These are phyloP conservation scores for Hippolais icterina DNA, from an alignment of 2,113 vertebrate genomes.

Conservation along the genomic window DNA sequence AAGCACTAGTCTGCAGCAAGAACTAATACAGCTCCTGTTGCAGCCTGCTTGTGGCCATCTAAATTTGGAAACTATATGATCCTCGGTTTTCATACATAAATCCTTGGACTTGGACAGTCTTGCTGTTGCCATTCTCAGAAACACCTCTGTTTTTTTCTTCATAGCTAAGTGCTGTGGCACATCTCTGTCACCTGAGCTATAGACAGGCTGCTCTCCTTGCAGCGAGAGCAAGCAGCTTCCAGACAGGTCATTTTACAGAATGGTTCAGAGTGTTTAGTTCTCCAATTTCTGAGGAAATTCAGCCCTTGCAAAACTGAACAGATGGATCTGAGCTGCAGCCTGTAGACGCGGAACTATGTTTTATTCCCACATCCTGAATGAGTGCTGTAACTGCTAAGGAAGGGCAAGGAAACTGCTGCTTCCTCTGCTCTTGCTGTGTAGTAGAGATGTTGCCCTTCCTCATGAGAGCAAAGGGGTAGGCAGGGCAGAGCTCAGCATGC, in stretches of 20 bases:
- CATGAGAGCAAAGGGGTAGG: not conserved
- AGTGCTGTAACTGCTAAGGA: not conserved
- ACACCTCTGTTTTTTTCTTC: not conserved
- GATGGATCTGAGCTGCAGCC: not conserved
- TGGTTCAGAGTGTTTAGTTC: not conserved
- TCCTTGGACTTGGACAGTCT: not conserved
- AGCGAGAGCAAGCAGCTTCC: not conserved
- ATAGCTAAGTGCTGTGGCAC: accelerated
- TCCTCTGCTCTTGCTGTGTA: not conserved
- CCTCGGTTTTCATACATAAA: not conserved
- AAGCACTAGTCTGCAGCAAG: not conserved
- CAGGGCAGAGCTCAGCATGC: not conserved
- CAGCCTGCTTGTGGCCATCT: not conserved
- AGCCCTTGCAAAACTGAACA: not conserved
- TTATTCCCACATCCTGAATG: slow-evolving; percentile 31
- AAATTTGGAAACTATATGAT: not conserved
- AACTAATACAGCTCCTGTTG: not conserved
- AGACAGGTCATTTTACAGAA: not conserved
- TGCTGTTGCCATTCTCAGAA: not conserved
- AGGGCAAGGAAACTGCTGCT: slow-evolving; percentile 35
- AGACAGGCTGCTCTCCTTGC: not conserved
- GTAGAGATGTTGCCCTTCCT: not conserved
- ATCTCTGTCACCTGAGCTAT: accelerated
- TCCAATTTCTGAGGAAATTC: not conserved
- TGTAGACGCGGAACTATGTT: not conserved